These are phyloP conservation scores for Ellobius talpinus DNA, from an alignment of 2,113 vertebrate genomes.

Conservation along the genomic window DNA sequence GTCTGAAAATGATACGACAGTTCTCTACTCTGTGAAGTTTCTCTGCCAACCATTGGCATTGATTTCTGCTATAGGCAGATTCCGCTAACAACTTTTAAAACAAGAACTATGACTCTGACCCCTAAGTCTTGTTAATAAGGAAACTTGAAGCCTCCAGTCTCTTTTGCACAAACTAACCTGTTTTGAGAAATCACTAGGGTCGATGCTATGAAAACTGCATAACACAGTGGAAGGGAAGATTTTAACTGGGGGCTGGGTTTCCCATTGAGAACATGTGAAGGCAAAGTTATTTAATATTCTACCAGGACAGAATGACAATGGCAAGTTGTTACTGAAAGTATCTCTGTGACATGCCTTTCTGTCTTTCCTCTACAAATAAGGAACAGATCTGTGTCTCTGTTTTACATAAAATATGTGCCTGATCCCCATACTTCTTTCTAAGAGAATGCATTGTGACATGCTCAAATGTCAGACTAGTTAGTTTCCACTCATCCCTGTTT, in stretches of 20 bases:
- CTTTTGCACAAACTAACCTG: conserved; percentile 69
- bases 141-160: conserved; percentile 68
- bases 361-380: conserved; percentile 60
- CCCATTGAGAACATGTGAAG: neutral
- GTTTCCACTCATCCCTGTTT: neutral
- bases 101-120: conserved; percentile 76
- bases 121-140: conserved; percentile 53
- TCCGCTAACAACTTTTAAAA: conserved; percentile 82
- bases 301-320: conserved; percentile 26
- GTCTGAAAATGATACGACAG: neutral
- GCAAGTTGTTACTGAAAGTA: conserved; percentile 66
- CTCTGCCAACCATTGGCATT: neutral
- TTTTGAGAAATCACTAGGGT: conserved; percentile 74
- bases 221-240: neutral
- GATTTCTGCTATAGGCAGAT: conserved; percentile 81
- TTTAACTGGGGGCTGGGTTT: conserved; percentile 21
- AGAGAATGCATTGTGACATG: neutral
- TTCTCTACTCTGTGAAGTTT: neutral
- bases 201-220: conserved; percentile 32
- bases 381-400: neutral
- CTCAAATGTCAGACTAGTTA: neutral
- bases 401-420: neutral
- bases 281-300: neutral
- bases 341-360: conserved; percentile 67
- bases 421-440: neutral